Evolutionary conservation across 2,888 invertebrate genomes (phyloP), one percentile per base, ranked within the genome.

Genomic region (Tenthredo notha): DNA sequence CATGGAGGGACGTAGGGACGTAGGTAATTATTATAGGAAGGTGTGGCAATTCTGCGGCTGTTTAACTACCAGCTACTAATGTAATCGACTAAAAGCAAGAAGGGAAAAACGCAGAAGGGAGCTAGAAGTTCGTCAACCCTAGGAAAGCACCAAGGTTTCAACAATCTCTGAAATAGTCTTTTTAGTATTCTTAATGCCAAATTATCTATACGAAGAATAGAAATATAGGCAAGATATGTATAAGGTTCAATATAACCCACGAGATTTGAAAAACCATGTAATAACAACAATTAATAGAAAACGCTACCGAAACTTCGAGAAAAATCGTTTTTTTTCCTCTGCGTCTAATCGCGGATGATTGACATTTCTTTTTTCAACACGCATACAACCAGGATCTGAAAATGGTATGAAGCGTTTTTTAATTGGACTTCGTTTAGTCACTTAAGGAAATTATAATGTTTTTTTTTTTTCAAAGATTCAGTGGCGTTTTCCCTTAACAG

Each of bases 61-160:
- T 88, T 86, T 88, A 88, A 87, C 87, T 67, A 85, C 88, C 88
- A 88, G 88, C 86, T 86, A 67, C 84, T 75, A 84, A 85, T 72
- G 87, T 87, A 89, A 90, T 89, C 84, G 86, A 82, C 87, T 90
- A 87, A 90, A 90, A 90, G 72, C 67, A 29, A 70, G 47, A 50
- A 50, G 67, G 61, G 33, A 65, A n/a, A 21, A 40, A 21, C 2
- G 9, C 21, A 12, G n/a, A 2, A 21, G 40, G 9, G 40, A 75
- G 75, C 3, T 15, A 47, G 61, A 50, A 54, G 89, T 90, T 90
- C 88, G 82, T 78, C 87, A 85, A 87, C 85, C 87, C 86, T 85
- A 1, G 80, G 40, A 37, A 40, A 40, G 12, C 6, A 33, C 15
- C 10, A 67, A 18, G 15, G 21, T 2, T 4, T 9, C 67, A 67